These are phyloP conservation scores for Zosterops lateralis DNA, from an alignment of 2,113 vertebrate species.

Conservation along the genomic window DNA sequence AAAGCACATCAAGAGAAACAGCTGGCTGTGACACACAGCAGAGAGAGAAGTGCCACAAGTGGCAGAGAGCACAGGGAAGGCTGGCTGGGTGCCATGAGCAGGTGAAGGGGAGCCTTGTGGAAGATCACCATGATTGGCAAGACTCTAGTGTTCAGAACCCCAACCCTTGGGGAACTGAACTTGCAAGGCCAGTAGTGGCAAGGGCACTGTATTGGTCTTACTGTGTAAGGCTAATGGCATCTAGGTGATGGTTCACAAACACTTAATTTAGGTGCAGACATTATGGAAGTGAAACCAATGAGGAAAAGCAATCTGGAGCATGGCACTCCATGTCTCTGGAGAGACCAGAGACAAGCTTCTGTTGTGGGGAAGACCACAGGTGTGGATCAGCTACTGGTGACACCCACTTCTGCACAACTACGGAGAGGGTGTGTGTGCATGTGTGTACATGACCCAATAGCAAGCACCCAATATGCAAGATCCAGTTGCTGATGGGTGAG, in stretches of 20 bases:
- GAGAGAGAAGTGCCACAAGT: background rate
- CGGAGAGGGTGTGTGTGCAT: background rate
- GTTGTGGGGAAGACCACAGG: background rate
- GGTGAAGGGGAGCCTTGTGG: background rate
- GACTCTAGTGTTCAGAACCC: background rate
- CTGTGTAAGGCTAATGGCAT: background rate
- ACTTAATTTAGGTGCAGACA: background rate
- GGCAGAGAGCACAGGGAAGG: background rate
- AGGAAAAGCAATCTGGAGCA: background rate
- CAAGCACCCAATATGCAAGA: accelerated
- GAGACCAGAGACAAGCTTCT: background rate
- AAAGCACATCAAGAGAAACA: background rate
- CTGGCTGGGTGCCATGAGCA: background rate
- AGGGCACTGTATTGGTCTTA: background rate
- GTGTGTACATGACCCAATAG: accelerated
- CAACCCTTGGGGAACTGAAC: background rate
- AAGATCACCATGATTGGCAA: accelerated
- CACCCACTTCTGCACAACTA: background rate
- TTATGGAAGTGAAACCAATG: background rate
- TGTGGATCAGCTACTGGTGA: background rate
- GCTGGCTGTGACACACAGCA: background rate
- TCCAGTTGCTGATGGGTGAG: background rate
- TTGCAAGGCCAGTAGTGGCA: background rate
- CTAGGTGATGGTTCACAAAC: background rate
- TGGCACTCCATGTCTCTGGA: background rate